Percentiles rank a stretch among this genome's conserved stretches.
phyloP scores from a whole-genome alignment of 1,140 invertebrate species.

The Nephotettix cincticeps region DNA sequence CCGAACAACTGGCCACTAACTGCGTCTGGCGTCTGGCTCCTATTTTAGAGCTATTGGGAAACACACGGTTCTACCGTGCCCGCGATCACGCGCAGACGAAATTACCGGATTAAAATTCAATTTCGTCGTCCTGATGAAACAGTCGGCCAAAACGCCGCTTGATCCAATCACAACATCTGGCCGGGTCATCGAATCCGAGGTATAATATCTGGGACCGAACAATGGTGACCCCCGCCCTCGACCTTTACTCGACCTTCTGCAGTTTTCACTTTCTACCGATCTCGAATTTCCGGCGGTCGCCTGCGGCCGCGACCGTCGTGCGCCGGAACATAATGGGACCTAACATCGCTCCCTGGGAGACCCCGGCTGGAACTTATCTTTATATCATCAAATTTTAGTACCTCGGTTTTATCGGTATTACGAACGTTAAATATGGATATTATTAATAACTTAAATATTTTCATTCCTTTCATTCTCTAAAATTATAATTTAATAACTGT shows the following conservation, averaged over 20 bases:
- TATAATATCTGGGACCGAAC: conserved; percentile 12
- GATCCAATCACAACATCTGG: conserved; percentile 20
- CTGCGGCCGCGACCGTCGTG: background rate
- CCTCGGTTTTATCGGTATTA: no score
- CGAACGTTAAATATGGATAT: no score
- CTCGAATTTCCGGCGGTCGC: conserved; percentile 1
- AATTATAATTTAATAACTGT: no score
- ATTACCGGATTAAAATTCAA: conserved; percentile 21
- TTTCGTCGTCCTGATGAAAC: conserved; percentile 13
- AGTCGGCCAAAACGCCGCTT: background rate
- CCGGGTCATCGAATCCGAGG: conserved; percentile 13
- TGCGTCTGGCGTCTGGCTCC: no score
- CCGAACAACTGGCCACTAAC: no score
- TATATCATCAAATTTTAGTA: no score
- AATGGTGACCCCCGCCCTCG: conserved; percentile 10
- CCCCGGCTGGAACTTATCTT: no score
- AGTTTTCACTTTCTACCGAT: conserved; percentile 13
- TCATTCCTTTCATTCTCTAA: no score
- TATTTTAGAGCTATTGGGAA: no score
- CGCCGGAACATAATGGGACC: no score
- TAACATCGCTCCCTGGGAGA: no score
- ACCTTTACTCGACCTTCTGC: conserved; percentile 15
- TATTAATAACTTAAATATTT: no score
- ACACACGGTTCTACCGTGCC: background rate
- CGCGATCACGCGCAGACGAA: background rate